These are phyloP conservation scores for Varanus salvator DNA, from an alignment of 2,113 vertebrate genomes.

Conservation along the genomic window DNA sequence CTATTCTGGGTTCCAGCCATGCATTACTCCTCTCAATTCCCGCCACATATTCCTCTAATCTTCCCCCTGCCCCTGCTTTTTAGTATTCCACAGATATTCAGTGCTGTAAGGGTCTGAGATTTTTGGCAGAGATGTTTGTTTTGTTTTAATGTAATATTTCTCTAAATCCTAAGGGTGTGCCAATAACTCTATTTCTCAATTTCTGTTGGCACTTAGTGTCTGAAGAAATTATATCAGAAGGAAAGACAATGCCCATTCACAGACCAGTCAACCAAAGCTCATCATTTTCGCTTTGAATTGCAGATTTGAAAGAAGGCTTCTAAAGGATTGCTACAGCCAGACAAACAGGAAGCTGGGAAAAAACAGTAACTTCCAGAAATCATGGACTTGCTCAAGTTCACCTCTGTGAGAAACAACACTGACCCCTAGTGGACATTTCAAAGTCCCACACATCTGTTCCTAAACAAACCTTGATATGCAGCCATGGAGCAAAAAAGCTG, in stretches of 20 bases:
- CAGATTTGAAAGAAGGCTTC: background rate
- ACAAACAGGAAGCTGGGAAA: background rate
- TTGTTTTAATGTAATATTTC: background rate
- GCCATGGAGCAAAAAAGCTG: background rate
- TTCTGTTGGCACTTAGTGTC: background rate
- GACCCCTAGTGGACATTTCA: constrained; percentile 65
- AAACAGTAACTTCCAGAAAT: constrained; percentile 16
- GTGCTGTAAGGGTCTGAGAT: background rate
- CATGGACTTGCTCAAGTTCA: background rate
- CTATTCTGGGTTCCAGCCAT: background rate
- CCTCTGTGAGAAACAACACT: constrained; percentile 50
- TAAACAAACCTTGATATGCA: background rate
- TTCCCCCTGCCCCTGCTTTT: background rate
- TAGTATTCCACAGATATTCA: background rate
- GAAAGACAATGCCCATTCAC: background rate
- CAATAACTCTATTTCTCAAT: background rate
- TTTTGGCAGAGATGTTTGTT: background rate
- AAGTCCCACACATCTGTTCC: background rate
- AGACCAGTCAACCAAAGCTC: background rate
- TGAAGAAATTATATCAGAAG: no score
- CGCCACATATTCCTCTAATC: background rate
- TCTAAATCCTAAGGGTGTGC: background rate
- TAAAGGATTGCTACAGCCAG: background rate
- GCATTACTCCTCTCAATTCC: background rate
- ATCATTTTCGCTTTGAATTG: background rate